Conservation (phyloP, 2,888 invertebrate species). For the Lycophotia porphyrea region DNA sequence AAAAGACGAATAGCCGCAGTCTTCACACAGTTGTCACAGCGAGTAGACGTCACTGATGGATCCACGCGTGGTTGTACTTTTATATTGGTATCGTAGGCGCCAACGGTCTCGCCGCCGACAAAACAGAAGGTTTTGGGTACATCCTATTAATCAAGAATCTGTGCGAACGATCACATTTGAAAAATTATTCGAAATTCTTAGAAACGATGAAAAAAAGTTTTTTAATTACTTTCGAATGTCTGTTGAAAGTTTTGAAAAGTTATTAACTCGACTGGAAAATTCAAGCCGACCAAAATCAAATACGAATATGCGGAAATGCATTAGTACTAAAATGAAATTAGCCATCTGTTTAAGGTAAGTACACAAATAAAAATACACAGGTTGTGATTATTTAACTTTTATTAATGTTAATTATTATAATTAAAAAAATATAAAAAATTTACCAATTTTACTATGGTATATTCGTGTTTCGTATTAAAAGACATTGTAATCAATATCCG, state of each 20-base stretch:
- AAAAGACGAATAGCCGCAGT: constrained; percentile 60
- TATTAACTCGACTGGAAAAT: not conserved
- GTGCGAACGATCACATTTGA: constrained; percentile 56
- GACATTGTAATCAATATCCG: constrained; percentile 47
- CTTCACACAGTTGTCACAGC: constrained; percentile 57
- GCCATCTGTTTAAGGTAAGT: constrained; percentile 61
- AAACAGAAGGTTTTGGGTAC: constrained; percentile 53
- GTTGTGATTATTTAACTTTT: constrained; percentile 54
- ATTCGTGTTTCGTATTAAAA: constrained; percentile 45
- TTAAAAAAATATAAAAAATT: not conserved
- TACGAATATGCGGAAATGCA: constrained; percentile 62
- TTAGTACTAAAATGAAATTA: constrained; percentile 59
- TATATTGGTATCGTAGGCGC: constrained; percentile 59
- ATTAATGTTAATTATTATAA: constrained; percentile 14
- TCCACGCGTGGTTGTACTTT: constrained; percentile 61
- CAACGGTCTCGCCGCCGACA: constrained; percentile 47
- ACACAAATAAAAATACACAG: constrained; percentile 58
- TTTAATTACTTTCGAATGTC: constrained; percentile 6
- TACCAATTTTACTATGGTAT: not conserved
- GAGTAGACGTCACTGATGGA: constrained; percentile 56
- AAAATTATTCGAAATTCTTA: constrained; percentile 34
- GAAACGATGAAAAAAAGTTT: not conserved
- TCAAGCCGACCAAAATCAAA: constrained; percentile 45
- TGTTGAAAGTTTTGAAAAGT: not conserved
- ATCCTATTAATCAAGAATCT: constrained; percentile 61